Base-by-base conservation (phyloP, 2,113 vertebrate genomes). In the Cynoglossus semilaevis region DNA sequence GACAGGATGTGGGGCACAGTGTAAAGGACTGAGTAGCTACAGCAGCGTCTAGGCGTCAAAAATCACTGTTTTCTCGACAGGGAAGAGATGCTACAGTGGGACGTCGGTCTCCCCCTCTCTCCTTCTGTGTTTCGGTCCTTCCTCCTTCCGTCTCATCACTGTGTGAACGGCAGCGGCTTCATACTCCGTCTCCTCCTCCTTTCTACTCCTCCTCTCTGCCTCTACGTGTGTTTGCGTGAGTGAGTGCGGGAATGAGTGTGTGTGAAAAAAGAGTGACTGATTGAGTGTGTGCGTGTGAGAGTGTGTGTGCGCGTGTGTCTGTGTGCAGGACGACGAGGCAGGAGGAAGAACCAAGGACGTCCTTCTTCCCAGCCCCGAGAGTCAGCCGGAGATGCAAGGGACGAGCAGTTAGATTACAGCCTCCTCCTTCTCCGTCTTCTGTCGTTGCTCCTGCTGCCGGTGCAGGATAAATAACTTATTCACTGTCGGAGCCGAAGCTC, bases 331-430 rank as follows among this genome's bases (percentile, higher is more conserved):
- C 72, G 79, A 78, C 63, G 62, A 74, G 51, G 49, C 67, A 78
- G 66, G 58, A 79, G 81, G 81, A 81, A 81, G 72, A 64, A 68
- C 72, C 87, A 88, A 90, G 88, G 87, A 90, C 89, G 86, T 87
- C 86, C 86, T 83, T 59, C 76, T 52, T 48, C 79, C 62, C 68
- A 81, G 72, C 74, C 60, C 58, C 53, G 74, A 84, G 41, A 44
- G 9, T 2, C 53, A 88, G 74, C 79, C 64, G 69, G 86, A 85
- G 85, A 89, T 87, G 80, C 84, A 6, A 82, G 77, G 71, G 69
- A 83, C 75, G 77, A 85, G 71, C 86, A 79, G 56, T 81, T 81
- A 78, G 75, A 82, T 77, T 29, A 29, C 68, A 60, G 50, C 69
- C 68, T 3, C 10, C 9, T 14, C 38, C 10, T 41, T 41, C 38